These are phyloP conservation scores for Cyprinodon tularosa DNA, from an alignment of 2,113 vertebrate species.

Conservation along the genomic window DNA sequence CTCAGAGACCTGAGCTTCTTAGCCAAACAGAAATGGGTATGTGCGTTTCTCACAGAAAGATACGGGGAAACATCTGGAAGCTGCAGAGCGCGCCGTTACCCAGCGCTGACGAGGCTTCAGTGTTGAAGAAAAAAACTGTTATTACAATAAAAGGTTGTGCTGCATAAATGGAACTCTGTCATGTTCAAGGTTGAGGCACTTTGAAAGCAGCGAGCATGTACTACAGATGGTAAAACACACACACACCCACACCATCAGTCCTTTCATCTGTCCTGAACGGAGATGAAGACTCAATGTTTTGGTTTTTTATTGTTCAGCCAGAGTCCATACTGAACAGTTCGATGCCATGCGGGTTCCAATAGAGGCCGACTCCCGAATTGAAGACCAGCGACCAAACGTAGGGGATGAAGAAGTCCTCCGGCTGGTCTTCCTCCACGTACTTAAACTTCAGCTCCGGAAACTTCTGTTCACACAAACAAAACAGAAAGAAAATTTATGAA, in stretches of 20 bases:
- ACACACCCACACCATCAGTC: constrained; percentile 32
- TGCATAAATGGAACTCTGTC: constrained; percentile 48
- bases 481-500: neutral
- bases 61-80: constrained; percentile 11
- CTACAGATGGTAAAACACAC: constrained; percentile 52
- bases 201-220: constrained; percentile 72
- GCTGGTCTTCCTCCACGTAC: constrained; percentile 98
- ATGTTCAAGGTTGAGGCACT: constrained; percentile 77
- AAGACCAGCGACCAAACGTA: constrained; percentile 98
- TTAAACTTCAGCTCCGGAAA: constrained; percentile 98
- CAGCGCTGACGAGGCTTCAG: constrained; percentile 34
- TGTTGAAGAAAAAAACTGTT: constrained; percentile 47
- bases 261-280: constrained; percentile 25
- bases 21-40: neutral
- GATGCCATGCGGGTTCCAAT: constrained; percentile 91
- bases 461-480: constrained; percentile 80
- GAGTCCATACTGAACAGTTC: constrained; percentile 97
- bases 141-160: constrained; percentile 43
- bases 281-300: constrained; percentile 10
- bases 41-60: constrained; percentile 18
- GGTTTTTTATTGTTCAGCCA: constrained; percentile 74
- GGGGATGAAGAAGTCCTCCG: constrained; percentile 97
- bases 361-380: constrained; percentile 90
- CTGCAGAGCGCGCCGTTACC: constrained; percentile 21
- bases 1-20: constrained; percentile 36